A percentile compares a stretch with the other conserved stretches of the same genome.
phyloP scores from a whole-genome alignment of 2,797 vertebrate genomes.

The Peromyscus attwateri region DNA sequence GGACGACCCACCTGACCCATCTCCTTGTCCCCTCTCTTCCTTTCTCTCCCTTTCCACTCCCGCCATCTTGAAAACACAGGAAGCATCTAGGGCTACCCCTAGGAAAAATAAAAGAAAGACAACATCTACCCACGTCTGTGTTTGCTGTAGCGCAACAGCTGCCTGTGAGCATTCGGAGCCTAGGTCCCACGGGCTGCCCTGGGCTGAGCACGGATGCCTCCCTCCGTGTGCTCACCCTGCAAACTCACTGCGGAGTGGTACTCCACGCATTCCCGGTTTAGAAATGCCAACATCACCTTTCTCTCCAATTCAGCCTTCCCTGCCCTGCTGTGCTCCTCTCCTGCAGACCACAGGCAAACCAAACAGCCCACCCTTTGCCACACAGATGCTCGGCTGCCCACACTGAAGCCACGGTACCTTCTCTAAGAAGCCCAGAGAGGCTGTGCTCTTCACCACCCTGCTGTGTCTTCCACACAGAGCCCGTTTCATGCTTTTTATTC shows the following conservation, averaged over 20 bases:
- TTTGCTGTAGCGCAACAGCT: not conserved
- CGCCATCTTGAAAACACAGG: not conserved
- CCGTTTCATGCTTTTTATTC: not conserved
- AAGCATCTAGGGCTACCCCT: not conserved
- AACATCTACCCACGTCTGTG: not conserved
- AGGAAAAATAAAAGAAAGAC: not conserved
- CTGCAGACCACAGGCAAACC: not conserved
- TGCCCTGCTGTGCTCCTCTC: not conserved
- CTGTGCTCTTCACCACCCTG: slow-evolving; percentile 66
- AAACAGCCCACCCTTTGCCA: not conserved
- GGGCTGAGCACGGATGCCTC: accelerated
- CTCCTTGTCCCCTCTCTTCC: not conserved
- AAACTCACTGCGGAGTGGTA: not conserved
- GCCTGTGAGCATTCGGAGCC: not conserved
- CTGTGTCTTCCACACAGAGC: slow-evolving; percentile 70
- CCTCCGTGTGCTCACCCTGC: not conserved
- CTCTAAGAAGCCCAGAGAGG: slow-evolving; percentile 32
- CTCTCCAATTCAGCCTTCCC: not conserved
- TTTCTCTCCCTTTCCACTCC: not conserved
- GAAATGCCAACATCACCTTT: not conserved
- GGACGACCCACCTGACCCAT: not conserved
- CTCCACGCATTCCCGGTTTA: not conserved
- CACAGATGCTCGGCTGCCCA: not conserved
- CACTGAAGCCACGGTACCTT: slow-evolving; percentile 24
- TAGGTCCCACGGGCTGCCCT: not conserved